A percentile compares a stretch with the other conserved stretches of the same genome.
These are phyloP conservation scores for Anneissia japonica DNA, from an alignment of 35 echinoderm and acorn worm genomes.

Conservation along the genomic window DNA sequence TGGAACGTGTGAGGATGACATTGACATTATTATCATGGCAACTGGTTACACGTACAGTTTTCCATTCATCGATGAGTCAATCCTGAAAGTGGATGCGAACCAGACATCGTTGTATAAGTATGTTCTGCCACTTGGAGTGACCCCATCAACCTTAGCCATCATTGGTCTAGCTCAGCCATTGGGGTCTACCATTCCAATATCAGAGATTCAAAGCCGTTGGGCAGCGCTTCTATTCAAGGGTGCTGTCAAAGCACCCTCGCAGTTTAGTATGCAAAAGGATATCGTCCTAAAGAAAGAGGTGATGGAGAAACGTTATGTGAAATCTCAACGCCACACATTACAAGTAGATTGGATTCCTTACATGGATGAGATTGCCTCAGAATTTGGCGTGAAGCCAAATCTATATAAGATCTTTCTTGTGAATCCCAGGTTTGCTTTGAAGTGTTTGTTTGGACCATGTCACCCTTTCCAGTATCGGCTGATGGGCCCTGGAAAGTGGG, in stretches of 20 bases:
- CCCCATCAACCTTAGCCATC: conserved; percentile 13
- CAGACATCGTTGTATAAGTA: conserved; percentile 23
- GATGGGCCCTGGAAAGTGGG: conserved; percentile 68
- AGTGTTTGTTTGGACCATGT: conserved; percentile 11
- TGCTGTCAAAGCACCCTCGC: not conserved
- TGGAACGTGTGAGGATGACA: conserved; percentile 4
- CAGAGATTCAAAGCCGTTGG: conserved; percentile 19
- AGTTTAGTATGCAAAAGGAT: not conserved
- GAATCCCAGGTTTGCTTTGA: not conserved
- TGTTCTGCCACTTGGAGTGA: conserved; percentile 45
- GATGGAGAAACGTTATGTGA: not conserved
- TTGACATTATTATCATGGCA: conserved; percentile 17
- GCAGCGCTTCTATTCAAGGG: conserved; percentile 12
- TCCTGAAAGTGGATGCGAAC: not conserved
- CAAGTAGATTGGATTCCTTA: conserved; percentile 11
- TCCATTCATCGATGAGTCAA: conserved; percentile 13
- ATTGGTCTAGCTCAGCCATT: conserved; percentile 2
- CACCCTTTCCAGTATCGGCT: conserved; percentile 37
- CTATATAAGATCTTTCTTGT: not conserved
- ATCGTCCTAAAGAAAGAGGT: not conserved
- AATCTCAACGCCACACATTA: conserved; percentile 11
- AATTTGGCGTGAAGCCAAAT: conserved; percentile 12
- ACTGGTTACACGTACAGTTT: conserved; percentile 11
- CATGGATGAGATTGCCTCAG: not conserved
- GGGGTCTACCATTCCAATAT: not conserved